Evolutionary conservation across 2,797 vertebrate genomes (phyloP).

Genomic region (Pseudochirops corinnae): DNA sequence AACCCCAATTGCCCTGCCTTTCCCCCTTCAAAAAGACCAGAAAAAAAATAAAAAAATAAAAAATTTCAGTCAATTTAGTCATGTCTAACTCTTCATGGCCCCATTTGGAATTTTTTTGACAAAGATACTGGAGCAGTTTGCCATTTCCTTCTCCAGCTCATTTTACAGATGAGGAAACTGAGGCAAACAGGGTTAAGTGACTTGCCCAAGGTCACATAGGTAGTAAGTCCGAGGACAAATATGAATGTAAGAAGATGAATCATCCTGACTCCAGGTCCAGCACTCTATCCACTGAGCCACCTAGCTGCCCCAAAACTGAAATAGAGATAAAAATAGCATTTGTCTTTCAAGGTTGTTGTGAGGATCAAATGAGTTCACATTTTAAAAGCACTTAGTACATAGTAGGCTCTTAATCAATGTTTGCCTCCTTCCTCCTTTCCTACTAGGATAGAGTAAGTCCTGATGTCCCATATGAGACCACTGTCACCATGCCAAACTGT

Average conservation of each 20-base stretch:
- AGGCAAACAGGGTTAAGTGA: neutral
- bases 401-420: neutral
- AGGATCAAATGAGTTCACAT: neutral
- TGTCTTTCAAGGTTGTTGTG: neutral
- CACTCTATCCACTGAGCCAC: neutral
- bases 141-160: neutral
- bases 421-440: neutral
- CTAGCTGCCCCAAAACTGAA: neutral
- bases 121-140: neutral
- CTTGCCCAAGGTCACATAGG: neutral
- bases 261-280: neutral
- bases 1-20: no score
- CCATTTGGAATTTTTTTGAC: neutral
- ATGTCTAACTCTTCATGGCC: neutral
- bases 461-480: neutral
- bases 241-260: neutral
- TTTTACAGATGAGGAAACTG: neutral
- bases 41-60: no score
- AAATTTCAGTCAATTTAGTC: neutral
- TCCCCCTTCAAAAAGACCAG: no score
- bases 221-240: neutral
- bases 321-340: neutral
- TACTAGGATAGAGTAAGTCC: neutral
- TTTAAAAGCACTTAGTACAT: neutral
- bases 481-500: neutral